Evolutionary conservation across 2,797 vertebrate species (phyloP).

Genomic region (Novumbra hubbsi): DNA sequence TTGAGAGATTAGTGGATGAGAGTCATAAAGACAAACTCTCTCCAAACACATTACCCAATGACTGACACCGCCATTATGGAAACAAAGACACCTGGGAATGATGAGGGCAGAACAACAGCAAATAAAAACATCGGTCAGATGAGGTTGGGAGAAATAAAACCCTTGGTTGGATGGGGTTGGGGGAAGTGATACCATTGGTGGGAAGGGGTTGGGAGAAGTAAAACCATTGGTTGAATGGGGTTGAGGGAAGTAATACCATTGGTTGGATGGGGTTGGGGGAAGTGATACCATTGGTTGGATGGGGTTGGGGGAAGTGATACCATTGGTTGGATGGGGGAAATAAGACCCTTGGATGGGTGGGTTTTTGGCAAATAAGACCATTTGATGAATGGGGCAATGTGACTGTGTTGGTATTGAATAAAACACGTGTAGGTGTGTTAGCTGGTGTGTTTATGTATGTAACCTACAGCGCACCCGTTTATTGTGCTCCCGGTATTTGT

Average conservation of each 20-base stretch:
- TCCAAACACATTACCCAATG: conserved; percentile 55
- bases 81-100: conserved; percentile 75
- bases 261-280: conserved; percentile 46
- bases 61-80: conserved; percentile 69
- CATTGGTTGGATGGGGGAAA: neutral
- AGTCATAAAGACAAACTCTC: conserved; percentile 49
- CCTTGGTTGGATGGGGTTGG: conserved; percentile 41
- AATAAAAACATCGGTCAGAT: conserved; percentile 17
- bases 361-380: conserved; percentile 51
- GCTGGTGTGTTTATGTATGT: neutral
- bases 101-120: neutral
- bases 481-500: neutral
- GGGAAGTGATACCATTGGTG: conserved; percentile 32
- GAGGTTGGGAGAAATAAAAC: conserved; percentile 48
- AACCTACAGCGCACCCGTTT: conserved; percentile 31
- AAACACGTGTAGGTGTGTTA: conserved; percentile 12
- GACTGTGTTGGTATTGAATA: conserved; percentile 8
- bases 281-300: neutral
- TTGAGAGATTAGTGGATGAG: conserved; percentile 47
- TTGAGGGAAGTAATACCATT: conserved; percentile 66
- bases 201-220: conserved; percentile 26
- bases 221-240: conserved; percentile 46
- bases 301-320: neutral
- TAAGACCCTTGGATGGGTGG: conserved; percentile 3
- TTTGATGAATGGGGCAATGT: conserved; percentile 38